Conservation (phyloP, 2,888 invertebrate genomes). For the Acheta domesticus region DNA sequence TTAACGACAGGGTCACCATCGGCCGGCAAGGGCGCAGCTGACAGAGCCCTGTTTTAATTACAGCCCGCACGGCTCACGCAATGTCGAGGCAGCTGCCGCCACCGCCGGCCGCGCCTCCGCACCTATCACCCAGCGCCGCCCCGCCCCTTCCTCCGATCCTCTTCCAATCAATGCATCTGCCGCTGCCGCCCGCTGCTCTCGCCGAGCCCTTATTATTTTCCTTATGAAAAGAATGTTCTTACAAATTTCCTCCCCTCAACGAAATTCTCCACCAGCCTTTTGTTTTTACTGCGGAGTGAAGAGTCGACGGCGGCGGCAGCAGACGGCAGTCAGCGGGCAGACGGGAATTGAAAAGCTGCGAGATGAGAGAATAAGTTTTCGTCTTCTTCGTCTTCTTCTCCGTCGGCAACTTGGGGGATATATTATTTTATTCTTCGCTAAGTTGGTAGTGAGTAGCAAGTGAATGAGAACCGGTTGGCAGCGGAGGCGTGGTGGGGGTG, state of each 20-base stretch:
- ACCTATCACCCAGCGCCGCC: neutral
- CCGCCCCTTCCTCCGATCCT: neutral
- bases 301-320: neutral
- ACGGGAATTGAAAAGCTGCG: slow-evolving; percentile 18
- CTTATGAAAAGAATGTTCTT: slow-evolving; percentile 18
- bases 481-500: too few relatives aligned
- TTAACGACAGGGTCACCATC: too few relatives aligned
- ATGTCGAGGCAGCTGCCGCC: neutral
- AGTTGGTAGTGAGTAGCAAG: slow-evolving; percentile 9
- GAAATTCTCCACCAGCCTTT: slow-evolving; percentile 18
- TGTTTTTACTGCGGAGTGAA: neutral
- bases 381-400: slow-evolving; percentile 18
- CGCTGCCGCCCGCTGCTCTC: neutral
- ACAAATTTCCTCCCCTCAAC: slow-evolving; percentile 18
- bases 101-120: too few relatives aligned
- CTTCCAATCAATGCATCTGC: neutral
- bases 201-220: slow-evolving; percentile 18
- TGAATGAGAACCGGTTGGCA: neutral
- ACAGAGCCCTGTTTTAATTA: neutral
- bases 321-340: neutral
- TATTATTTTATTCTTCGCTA: slow-evolving; percentile 1
- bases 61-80: neutral
- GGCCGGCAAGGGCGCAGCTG: neutral
- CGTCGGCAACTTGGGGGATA: neutral
- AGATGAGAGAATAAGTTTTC: slow-evolving; percentile 18